phyloP scores from a whole-genome alignment of 1,140 invertebrate genomes.

The Bombus terrestris region DNA sequence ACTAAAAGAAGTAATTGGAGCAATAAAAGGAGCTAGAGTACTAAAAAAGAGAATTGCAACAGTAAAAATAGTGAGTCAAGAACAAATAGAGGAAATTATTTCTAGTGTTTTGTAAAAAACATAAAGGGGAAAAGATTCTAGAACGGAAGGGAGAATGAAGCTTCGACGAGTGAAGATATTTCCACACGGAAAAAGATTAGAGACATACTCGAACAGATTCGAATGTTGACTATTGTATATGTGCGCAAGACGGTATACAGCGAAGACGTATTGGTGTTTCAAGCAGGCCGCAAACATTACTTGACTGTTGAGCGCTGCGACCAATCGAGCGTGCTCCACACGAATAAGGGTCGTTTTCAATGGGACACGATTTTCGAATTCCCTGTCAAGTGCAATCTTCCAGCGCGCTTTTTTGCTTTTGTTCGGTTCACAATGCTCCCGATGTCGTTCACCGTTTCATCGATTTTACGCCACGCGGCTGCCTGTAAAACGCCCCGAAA shows the following conservation, averaged over 20 bases:
- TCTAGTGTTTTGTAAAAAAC: background rate
- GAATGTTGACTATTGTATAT: no score
- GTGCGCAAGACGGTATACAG: background rate
- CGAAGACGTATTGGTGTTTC: background rate
- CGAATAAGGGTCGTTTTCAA: slow-evolving; percentile 4
- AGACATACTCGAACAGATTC: no score
- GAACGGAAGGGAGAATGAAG: no score
- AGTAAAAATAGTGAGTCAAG: no score
- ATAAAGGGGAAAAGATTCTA: no score
- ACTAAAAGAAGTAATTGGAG: no score
- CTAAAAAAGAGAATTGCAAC: no score
- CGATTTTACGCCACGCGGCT: background rate
- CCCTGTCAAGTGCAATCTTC: background rate
- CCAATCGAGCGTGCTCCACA: background rate
- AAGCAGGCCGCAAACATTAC: slow-evolving; percentile 9
- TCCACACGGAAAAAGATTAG: no score
- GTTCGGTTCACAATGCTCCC: background rate
- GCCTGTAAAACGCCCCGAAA: background rate
- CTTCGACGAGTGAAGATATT: no score
- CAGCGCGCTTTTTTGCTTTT: background rate
- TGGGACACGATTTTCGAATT: slow-evolving; percentile 25
- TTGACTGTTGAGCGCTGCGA: background rate
- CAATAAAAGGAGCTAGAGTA: no score
- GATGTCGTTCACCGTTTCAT: background rate
- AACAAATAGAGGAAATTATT: background rate